Evolutionary conservation across 2,888 invertebrate genomes (phyloP).

Genomic region (Digitonthophagus gazella): DNA sequence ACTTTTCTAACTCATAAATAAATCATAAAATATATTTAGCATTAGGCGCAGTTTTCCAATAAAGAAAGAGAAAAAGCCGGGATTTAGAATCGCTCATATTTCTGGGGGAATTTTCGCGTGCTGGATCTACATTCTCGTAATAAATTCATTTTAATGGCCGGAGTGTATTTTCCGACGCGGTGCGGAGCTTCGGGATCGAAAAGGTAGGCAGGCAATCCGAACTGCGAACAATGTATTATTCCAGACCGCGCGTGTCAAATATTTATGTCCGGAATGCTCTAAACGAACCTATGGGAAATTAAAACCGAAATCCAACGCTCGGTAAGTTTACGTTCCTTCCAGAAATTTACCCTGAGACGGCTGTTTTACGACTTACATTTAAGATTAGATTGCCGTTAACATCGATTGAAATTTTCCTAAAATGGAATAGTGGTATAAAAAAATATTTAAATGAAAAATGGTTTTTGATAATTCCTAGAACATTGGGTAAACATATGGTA

Average conservation of each 20-base stretch:
- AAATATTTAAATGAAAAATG: background rate
- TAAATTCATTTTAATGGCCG: background rate
- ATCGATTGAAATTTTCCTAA: background rate
- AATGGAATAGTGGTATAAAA: too few relatives aligned
- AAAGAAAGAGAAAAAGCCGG: background rate
- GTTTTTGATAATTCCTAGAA: background rate
- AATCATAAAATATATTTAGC: background rate
- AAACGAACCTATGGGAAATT: background rate
- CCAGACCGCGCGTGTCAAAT: background rate
- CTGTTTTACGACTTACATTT: background rate
- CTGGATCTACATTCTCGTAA: slow-evolving; percentile 20
- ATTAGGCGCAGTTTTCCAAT: background rate
- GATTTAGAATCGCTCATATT: background rate
- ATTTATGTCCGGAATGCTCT: background rate
- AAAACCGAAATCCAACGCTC: background rate
- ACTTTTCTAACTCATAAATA: background rate
- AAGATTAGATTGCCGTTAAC: background rate
- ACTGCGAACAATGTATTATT: slow-evolving; percentile 4
- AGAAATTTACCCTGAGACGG: background rate
- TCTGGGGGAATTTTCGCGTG: slow-evolving; percentile 1
- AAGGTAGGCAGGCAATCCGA: slow-evolving; percentile 3
- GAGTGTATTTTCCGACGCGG: background rate
- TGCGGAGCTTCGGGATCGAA: background rate
- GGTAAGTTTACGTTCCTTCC: background rate
- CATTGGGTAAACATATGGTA: background rate